Evolutionary conservation across 2,797 vertebrate species (phyloP), one percentile per base, ranked within the genome.

Genomic region (Apogon talboti): DNA sequence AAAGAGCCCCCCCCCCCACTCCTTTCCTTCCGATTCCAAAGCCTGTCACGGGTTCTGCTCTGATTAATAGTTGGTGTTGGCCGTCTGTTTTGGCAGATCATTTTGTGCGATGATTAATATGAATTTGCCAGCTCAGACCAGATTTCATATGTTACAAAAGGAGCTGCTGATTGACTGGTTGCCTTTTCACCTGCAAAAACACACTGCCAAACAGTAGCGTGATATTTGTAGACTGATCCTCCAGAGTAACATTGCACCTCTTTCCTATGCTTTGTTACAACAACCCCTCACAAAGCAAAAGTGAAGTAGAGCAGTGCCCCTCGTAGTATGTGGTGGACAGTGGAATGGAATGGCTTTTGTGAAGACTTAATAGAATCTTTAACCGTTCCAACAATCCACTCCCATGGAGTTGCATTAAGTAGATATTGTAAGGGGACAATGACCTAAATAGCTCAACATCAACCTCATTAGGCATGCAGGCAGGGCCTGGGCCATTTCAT

Each of bases 361-460:
- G 95, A 96, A 96, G 95, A 96, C 95, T 96, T 97, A 97, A 97
- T 95, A 96, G 96, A 97, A 96, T 95, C 95, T 96, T 97, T 96
- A 97, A 97, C 94, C 95, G 95, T 86, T 94, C 93, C 93, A 95
- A 98, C 96, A 97, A 96, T 96, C 95, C 95, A 90, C 94, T 93
- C 94, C 95, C 94, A 96, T 95, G 95, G 96, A 97, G 94, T 94
- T 96, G 96, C 95, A 94, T 98, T 98, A 98, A 98, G 96, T 95
- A 96, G 96, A 97, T 97, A 96, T 96, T 96, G 96, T 94, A 92
- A 93, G 92, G 94, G 95, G 94, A 98, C 97, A 96, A 96, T 96
- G 95, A 95, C 91, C 94, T 96, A 96, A 98, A 97, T 95, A 96
- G 96, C 95, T 95, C 90, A 93, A 96, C 96, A 97, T 96, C 96